Percentiles rank a stretch among this genome's conserved stretches.
phyloP scores from a whole-genome alignment of 2,113 vertebrate species.

The Leucoraja erinaceus region DNA sequence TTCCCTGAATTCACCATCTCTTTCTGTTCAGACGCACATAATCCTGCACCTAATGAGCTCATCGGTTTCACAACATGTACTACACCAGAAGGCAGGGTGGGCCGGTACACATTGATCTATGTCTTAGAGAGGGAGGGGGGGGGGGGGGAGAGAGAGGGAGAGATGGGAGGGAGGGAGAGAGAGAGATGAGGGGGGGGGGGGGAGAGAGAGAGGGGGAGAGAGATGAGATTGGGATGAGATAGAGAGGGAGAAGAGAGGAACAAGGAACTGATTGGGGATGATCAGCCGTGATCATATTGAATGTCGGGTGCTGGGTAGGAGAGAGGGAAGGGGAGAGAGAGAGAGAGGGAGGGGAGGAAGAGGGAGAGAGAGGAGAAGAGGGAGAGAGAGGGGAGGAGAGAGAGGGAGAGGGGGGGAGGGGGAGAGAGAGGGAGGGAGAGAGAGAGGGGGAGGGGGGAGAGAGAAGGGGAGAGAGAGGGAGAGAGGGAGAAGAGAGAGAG shows the following conservation, averaged over 20 bases:
- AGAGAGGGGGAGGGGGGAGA: too few relatives aligned
- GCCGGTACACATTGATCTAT: neutral
- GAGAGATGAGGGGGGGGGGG: neutral
- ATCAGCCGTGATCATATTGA: too few relatives aligned
- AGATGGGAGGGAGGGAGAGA: neutral
- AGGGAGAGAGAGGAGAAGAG: neutral
- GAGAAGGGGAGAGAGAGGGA: too few relatives aligned
- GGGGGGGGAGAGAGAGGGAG: neutral
- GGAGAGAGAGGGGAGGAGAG: neutral
- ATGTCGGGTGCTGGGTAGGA: too few relatives aligned
- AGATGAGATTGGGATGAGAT: too few relatives aligned
- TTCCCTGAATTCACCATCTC: neutral
- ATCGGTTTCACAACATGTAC: neutral
- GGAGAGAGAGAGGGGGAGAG: neutral
- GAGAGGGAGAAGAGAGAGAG: too few relatives aligned
- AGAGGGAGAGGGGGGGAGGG: neutral
- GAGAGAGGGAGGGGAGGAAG: neutral
- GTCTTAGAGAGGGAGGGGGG: neutral
- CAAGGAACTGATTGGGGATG: too few relatives aligned
- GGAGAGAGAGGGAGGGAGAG: neutral
- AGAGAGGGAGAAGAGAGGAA: too few relatives aligned
- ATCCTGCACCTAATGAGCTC: neutral
- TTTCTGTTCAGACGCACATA: neutral
- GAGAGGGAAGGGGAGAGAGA: neutral
- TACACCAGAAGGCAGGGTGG: neutral